Conservation (phyloP, 2,888 invertebrate species). For the Oscheius sp. region DNA sequence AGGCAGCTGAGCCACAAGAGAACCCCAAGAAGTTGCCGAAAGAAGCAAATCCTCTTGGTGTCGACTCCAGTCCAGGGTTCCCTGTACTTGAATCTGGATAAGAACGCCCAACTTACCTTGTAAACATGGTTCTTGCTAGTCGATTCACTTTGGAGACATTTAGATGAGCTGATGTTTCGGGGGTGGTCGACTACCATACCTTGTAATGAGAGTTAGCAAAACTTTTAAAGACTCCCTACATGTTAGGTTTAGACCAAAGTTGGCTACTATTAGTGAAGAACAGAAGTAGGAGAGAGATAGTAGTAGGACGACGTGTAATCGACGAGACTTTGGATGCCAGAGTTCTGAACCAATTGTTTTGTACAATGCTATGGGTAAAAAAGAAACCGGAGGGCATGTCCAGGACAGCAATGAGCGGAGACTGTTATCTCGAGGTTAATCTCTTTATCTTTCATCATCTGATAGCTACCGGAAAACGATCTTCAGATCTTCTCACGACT, state of each 20-base stretch:
- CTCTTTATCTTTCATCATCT: constrained; percentile 24
- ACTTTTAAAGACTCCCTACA: constrained; percentile 1
- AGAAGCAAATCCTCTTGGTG: constrained; percentile 22
- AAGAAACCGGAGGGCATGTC: constrained; percentile 5
- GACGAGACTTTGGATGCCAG: constrained; percentile 11
- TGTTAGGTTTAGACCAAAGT: constrained; percentile 22
- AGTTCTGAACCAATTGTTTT: not conserved
- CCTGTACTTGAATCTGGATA: not conserved
- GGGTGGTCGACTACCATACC: not conserved
- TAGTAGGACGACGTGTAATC: constrained; percentile 26
- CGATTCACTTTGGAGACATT: too few species aligned
- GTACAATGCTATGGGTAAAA: not conserved
- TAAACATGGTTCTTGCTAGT: not conserved
- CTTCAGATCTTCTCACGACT: too few species aligned
- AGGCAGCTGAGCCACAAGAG: constrained; percentile 17
- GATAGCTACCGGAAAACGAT: constrained; percentile 3
- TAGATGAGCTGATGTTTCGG: not conserved
- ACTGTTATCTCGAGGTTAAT: not conserved
- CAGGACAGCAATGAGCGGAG: not conserved
- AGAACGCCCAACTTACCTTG: not conserved
- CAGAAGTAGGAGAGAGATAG: constrained; percentile 23
- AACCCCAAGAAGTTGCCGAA: constrained; percentile 30
- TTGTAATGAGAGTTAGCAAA: not conserved
- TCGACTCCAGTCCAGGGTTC: constrained; percentile 18
- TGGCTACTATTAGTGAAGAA: constrained; percentile 20